phyloP scores from a whole-genome alignment of 2,888 invertebrate genomes.

The Griposia aprilina region DNA sequence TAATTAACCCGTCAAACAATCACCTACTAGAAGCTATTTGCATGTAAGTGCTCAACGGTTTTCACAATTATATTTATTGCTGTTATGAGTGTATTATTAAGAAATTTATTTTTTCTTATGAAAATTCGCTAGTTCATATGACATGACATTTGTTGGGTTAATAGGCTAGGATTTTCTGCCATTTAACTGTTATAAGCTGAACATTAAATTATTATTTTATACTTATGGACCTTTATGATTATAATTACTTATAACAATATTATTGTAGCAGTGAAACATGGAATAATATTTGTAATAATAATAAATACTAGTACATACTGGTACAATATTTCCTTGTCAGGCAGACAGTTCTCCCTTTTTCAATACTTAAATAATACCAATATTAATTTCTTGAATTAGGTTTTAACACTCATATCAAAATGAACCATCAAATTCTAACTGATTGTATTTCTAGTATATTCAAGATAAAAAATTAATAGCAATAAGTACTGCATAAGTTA shows the following conservation, averaged over 20 bases:
- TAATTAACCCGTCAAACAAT: neutral
- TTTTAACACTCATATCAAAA: neutral
- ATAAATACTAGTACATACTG: neutral
- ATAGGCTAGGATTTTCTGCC: neutral
- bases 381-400: neutral
- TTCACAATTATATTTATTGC: neutral
- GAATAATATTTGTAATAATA: neutral
- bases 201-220: neutral
- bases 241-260: neutral
- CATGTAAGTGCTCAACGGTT: no score
- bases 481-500: neutral
- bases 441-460: neutral
- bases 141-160: neutral
- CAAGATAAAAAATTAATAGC: neutral
- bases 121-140: neutral
- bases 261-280: neutral
- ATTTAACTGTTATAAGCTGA: neutral
- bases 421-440: neutral
- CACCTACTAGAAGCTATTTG: neutral
- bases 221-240: neutral
- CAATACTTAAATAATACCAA: neutral
- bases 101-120: no score
- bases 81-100: neutral
- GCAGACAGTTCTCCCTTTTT: neutral
- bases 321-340: constrained; percentile 14